phyloP scores from a whole-genome alignment of 1,140 invertebrate genomes.

The Microvelia longipes region DNA sequence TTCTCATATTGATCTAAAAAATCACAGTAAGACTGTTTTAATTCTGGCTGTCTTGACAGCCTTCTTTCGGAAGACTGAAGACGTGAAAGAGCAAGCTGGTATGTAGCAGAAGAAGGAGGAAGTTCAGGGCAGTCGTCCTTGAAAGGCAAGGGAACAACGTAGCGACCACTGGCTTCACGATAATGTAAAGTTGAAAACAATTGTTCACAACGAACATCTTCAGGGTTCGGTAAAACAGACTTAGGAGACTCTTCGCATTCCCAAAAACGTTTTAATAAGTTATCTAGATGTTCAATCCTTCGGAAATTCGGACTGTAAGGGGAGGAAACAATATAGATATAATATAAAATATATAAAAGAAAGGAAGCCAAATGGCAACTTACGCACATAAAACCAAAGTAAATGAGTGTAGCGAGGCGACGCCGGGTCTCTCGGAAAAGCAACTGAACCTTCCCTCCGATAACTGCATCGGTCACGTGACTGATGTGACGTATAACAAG shows the following conservation, averaged over 20 bases:
- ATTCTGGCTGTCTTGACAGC: background rate
- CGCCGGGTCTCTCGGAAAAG: too few species aligned
- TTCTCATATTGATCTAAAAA: background rate
- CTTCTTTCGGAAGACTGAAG: background rate
- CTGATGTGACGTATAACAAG: too few species aligned
- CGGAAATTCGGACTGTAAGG: too few species aligned
- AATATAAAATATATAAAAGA: too few species aligned
- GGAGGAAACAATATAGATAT: too few species aligned
- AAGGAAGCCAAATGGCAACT: too few species aligned
- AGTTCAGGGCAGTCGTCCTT: background rate
- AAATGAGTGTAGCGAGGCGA: too few species aligned
- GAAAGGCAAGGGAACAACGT: background rate
- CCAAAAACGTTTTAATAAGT: background rate
- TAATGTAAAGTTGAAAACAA: background rate
- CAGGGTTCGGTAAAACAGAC: background rate
- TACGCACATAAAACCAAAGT: too few species aligned
- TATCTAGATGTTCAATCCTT: too few species aligned
- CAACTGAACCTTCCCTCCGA: too few species aligned
- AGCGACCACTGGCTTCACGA: background rate
- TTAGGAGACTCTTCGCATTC: background rate
- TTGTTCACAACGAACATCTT: background rate
- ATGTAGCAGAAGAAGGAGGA: background rate
- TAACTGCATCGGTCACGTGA: too few species aligned
- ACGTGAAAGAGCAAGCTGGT: background rate
- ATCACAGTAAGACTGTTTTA: background rate